Base-by-base conservation (phyloP, 1,140 invertebrate species). In the Leptoteleia sp. region DNA sequence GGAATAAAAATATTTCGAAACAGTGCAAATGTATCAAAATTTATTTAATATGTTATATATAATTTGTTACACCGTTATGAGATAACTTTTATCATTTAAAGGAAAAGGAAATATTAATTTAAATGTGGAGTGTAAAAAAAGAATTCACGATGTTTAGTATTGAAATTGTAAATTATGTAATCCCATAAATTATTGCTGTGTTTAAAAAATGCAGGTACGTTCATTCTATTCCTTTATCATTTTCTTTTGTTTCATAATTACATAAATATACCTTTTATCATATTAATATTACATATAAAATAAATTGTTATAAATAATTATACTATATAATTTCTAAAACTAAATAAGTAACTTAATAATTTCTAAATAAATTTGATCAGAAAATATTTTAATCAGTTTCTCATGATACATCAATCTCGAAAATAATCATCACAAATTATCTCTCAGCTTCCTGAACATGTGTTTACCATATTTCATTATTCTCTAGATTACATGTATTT, bases 361-460 rank as follows among this genome's bases (percentile, higher is more conserved):
- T 25, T 25, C 3, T 25, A 3, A 6, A 25, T 3, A 25, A 25
- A 25, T 25, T 25, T 3, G 3, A 25, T 25, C 6, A 25, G 6
- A 25, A 3, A 25, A 3, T 25, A 25, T 7, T 6, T 29, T 29
- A 6, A 29, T 29, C 27, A 29, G 27, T 29, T 29, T 29, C 6
- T 7, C 1, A 7, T 29, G 27, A n/a, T 7, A 8, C 8, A 29
- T 29, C 27, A 29, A 29, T 6, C 27, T 29, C 8, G 27, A 25
- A 52, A 52, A 27, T 13, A 52, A 37, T 35, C 37, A 52, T 52
- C 47, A 19, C 9, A 7, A 22, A 19, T 52, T 52, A 52, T 52
- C 47, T 52, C 9, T 12, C 7, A 31, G 15, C 35, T 43, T 62
- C 42, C 57, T 47, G 42, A 27, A n/a, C 55, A 52, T 25, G 27